Percentiles rank a stretch among this genome's conserved stretches.
phyloP scores from a whole-genome alignment of 2,113 vertebrate species.

The Trichomycterus rosablanca region DNA sequence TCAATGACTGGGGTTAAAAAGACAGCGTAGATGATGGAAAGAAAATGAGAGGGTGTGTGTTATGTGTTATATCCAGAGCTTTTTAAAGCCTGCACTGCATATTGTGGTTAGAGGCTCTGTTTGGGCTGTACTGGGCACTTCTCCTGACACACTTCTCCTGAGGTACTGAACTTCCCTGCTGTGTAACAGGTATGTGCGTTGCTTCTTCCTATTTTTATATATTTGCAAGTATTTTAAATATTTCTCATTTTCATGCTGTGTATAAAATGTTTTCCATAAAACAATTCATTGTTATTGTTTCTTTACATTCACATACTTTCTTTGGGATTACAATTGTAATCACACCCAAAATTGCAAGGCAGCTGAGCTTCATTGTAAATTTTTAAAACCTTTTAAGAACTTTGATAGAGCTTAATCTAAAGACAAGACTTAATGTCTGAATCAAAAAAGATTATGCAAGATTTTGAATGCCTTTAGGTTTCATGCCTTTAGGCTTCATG shows the following conservation, averaged over 20 bases:
- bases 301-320: no score
- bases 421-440: no score
- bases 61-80: constrained; percentile 19
- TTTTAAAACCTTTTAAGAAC: background rate
- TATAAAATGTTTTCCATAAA: no score
- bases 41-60: constrained; percentile 32
- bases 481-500: no score
- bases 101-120: background rate
- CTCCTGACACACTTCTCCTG: constrained; percentile 2
- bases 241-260: background rate
- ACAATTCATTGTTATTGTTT: no score
- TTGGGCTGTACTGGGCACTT: constrained; percentile 1
- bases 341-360: no score
- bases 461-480: no score
- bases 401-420: no score
- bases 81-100: constrained; percentile 2
- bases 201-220: background rate
- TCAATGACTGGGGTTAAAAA: no score
- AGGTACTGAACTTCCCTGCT: constrained; percentile 10
- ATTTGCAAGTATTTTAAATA: background rate
- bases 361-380: no score
- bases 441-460: no score
- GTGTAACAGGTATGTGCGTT: constrained; percentile 25
- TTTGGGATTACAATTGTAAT: no score
- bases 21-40: constrained; percentile 4